A percentile compares a stretch with the other conserved stretches of the same genome.
phyloP scores from a whole-genome alignment of 2,888 invertebrate genomes.

The Agrotis clavis region DNA sequence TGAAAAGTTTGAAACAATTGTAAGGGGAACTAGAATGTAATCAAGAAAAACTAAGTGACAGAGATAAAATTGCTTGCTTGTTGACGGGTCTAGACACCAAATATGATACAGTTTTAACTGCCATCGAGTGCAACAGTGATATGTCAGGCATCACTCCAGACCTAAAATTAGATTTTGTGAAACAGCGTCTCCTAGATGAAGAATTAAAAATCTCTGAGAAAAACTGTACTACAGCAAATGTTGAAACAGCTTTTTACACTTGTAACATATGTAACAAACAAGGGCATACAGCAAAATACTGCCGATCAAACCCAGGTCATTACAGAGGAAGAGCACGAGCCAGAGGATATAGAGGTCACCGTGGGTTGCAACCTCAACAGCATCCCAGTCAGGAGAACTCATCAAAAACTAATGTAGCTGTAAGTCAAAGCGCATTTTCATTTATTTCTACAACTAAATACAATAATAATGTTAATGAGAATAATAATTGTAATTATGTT shows the following conservation, averaged over 20 bases:
- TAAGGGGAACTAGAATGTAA: too few relatives aligned
- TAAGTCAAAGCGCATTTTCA: background rate
- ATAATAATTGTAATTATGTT: conserved; percentile 4
- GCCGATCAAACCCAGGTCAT: conserved; percentile 3
- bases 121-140: conserved; percentile 12
- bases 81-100: conserved; percentile 1
- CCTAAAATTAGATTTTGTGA: conserved; percentile 8
- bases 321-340: background rate
- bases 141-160: conserved; percentile 12
- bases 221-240: background rate
- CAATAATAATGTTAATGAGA: background rate
- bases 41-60: background rate
- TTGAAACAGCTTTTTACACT: background rate
- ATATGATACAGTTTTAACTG: conserved; percentile 8
- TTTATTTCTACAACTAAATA: conserved; percentile 9
- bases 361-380: conserved; percentile 7
- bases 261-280: background rate
- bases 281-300: conserved; percentile 1
- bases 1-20: too few relatives aligned
- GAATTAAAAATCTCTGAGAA: conserved; percentile 4
- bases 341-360: conserved; percentile 8
- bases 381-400: conserved; percentile 4
- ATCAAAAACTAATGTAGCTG: conserved; percentile 7
- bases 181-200: conserved; percentile 11
- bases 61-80: conserved; percentile 1